Percentiles rank a stretch among this genome's conserved stretches.
Conservation (phyloP, 2,888 invertebrate genomes). For the Ochlodes sylvanus region DNA sequence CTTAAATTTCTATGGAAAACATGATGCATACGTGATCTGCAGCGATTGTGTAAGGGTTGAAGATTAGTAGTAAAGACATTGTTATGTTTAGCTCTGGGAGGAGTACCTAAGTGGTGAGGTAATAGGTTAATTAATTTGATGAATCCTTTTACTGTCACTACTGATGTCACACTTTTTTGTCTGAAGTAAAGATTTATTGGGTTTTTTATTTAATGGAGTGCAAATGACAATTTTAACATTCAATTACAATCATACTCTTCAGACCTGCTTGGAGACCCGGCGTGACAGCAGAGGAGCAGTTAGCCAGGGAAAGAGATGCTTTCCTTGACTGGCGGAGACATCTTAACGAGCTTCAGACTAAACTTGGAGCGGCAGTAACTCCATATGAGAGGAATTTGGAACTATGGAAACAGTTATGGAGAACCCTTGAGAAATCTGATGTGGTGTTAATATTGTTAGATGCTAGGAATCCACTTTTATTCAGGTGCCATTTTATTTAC, state of each 20-base stretch:
- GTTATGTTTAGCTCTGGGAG: too few relatives aligned
- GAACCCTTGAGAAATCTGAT: conserved; percentile 98
- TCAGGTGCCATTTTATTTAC: conserved; percentile 73
- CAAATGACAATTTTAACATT: too few relatives aligned
- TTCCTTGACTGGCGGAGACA: conserved; percentile 97
- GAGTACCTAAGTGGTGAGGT: too few relatives aligned
- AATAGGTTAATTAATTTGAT: too few relatives aligned
- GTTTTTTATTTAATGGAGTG: too few relatives aligned
- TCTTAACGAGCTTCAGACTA: conserved; percentile 90
- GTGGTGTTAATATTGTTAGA: conserved; percentile 97
- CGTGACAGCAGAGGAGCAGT: conserved; percentile 92
- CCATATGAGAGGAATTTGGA: conserved; percentile 99
- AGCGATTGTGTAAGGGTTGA: too few relatives aligned
- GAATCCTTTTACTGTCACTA: too few relatives aligned
- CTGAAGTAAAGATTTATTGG: too few relatives aligned
- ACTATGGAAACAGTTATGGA: conserved; percentile 99
- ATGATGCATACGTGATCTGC: too few relatives aligned
- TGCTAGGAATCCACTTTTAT: conserved; percentile 97
- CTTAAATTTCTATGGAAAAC: too few relatives aligned
- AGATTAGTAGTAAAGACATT: too few relatives aligned
- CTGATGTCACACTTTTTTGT: too few relatives aligned
- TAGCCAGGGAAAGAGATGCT: conserved; percentile 90
- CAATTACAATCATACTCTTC: conserved; percentile 37
- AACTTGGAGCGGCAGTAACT: conserved; percentile 93
- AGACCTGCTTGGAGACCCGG: conserved; percentile 92